Conservation (phyloP, 2,888 invertebrate species). For the Drosophila anceps region DNA sequence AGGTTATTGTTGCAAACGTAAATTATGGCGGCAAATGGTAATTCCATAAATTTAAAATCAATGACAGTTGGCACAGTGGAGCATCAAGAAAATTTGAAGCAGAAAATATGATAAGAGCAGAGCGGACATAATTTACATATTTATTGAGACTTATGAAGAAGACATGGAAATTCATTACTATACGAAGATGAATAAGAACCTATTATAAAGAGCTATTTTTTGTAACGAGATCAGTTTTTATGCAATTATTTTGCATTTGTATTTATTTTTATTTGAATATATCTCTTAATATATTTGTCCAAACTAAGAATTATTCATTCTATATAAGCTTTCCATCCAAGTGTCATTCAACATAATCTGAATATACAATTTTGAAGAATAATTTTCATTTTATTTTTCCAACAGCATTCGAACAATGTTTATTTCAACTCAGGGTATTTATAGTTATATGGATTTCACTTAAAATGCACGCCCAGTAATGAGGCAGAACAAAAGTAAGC, state of each 20-base stretch:
- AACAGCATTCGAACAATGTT: conserved; percentile 7
- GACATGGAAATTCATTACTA: neutral
- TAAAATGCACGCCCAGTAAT: conserved; percentile 33
- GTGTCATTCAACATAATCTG: neutral
- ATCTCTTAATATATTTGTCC: neutral
- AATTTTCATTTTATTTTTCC: neutral
- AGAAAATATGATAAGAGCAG: neutral
- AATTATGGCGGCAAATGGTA: conserved; percentile 51
- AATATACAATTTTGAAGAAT: neutral
- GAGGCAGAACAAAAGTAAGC: conserved; percentile 18
- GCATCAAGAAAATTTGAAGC: neutral
- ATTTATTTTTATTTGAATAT: neutral
- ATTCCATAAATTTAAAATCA: conserved; percentile 63
- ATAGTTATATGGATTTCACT: conserved; percentile 14
- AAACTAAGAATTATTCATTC: neutral
- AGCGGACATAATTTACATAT: neutral
- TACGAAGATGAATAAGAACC: neutral
- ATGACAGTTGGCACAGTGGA: conserved; percentile 55
- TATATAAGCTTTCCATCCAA: too few relatives aligned
- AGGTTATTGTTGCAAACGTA: conserved; percentile 36
- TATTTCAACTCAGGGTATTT: neutral
- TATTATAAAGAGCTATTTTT: too few relatives aligned
- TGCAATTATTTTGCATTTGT: neutral
- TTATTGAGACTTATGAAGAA: too few relatives aligned
- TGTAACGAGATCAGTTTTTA: too few relatives aligned